Evolutionary conservation across 2,888 invertebrate genomes (phyloP), one percentile per base, ranked within the genome.

Genomic region (Eurytoma adleriae): DNA sequence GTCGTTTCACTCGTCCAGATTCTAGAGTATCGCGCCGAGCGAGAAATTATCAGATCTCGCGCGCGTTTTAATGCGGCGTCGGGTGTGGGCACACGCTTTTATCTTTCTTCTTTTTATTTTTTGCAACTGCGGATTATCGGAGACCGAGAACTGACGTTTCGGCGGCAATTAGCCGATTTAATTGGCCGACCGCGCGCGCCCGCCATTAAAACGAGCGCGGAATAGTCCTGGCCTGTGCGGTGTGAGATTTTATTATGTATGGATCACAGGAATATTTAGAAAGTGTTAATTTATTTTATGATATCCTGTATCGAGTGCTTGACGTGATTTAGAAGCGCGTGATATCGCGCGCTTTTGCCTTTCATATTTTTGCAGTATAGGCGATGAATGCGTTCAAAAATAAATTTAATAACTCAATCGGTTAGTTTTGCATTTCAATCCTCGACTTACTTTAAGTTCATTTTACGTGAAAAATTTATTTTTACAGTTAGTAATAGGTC

Each of bases 91-190:
- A 69, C 57, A 24, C 18, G 52, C 71, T 54, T 75, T 20, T 57
- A 52, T 59, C 20, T 18, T 50, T 74, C 5, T 40, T 40, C 7
- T 40, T 12, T 61, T 27, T 76, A 67, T 68, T 61, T 72, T 66
- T 71, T 59, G 62, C 50, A 56, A 27, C 24, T 40, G 24, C 57
- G 40, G 40, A 76, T 71, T 67, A 76, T 80, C 71, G 50, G 40
- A 7, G 40, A 14, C 13, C 48, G 5, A 5, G 16, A 30, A n/a
- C 62, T 62, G 75, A 72, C 78, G 59, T 70, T 78, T 76, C 67
- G 57, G 52, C 81, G 75, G 71, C 75, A 75, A 78, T 81, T 78
- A 72, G 78, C 75, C 62, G 40, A 64, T 81, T 81, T 78, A 71
- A 54, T 70, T 71, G 74, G 57, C 12, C 13, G 12, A 5, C 40